A percentile compares a stretch with the other conserved stretches of the same genome.
These are phyloP conservation scores for Mus caroli DNA, from an alignment of 2,797 vertebrate genomes.

Conservation along the genomic window DNA sequence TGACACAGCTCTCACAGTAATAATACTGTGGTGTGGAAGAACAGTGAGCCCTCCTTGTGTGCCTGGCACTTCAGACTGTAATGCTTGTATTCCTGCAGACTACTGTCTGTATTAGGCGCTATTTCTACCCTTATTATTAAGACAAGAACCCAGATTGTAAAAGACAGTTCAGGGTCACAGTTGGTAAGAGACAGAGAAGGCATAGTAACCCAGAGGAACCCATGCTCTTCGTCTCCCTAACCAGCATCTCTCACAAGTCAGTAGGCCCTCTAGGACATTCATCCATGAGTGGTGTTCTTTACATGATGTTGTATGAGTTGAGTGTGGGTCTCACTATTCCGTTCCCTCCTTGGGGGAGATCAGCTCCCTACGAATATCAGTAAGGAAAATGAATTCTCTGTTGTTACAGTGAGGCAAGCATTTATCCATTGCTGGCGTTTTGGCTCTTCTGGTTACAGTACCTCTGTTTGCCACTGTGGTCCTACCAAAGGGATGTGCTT, in stretches of 20 bases:
- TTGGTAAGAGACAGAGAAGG: neutral
- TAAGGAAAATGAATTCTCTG: neutral
- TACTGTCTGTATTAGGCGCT: neutral
- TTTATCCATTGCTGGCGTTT: neutral
- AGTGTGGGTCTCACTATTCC: accelerated
- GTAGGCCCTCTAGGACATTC: neutral
- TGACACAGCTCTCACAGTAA: neutral
- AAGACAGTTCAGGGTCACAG: neutral
- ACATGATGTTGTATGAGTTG: too few relatives aligned
- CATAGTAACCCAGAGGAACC: neutral
- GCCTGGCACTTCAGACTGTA: neutral
- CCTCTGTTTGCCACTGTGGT: neutral
- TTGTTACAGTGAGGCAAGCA: neutral
- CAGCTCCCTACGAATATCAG: neutral
- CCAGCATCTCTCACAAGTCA: neutral
- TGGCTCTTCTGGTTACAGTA: neutral
- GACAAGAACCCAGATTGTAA: neutral
- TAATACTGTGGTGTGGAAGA: too few relatives aligned
- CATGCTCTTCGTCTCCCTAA: neutral
- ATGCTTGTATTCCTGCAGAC: neutral
- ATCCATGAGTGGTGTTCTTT: neutral
- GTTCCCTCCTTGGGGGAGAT: neutral
- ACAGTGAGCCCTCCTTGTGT: neutral
- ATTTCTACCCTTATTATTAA: neutral
- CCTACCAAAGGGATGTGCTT: neutral